Evolutionary conservation across 2,797 vertebrate genomes (phyloP).

Genomic region (Monodelphis domestica): DNA sequence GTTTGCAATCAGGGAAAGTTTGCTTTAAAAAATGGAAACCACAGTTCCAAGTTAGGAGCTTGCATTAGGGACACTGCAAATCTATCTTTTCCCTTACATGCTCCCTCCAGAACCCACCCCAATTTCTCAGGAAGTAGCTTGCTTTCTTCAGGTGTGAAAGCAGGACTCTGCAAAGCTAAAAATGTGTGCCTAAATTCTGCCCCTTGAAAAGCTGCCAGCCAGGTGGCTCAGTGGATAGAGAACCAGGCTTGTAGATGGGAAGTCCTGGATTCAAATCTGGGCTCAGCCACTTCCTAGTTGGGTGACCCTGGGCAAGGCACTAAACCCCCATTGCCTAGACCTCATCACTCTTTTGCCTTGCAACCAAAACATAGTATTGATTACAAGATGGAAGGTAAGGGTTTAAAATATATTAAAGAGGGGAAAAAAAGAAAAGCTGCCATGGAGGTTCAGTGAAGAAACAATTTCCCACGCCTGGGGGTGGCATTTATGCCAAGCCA

Average conservation of each 20-base stretch:
- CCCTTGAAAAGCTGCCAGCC: slow-evolving; percentile 29
- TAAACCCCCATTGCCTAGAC: too few relatives aligned
- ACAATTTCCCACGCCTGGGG: neutral
- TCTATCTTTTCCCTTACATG: neutral
- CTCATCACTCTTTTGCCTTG: too few relatives aligned
- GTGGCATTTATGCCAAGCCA: slow-evolving; percentile 14
- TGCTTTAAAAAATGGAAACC: neutral
- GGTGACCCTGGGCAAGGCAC: too few relatives aligned
- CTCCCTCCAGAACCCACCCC: neutral
- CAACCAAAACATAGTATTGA: too few relatives aligned
- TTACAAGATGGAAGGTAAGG: too few relatives aligned
- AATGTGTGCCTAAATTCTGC: slow-evolving; percentile 30
- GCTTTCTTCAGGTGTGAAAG: slow-evolving; percentile 30
- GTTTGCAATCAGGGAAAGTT: neutral
- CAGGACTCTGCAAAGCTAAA: neutral
- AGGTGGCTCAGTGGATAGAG: too few relatives aligned
- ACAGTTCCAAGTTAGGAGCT: neutral
- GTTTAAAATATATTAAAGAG: too few relatives aligned
- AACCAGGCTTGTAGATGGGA: too few relatives aligned
- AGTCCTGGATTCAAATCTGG: too few relatives aligned
- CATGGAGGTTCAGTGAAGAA: slow-evolving; percentile 15
- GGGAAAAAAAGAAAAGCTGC: slow-evolving; percentile 30
- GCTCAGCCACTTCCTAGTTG: too few relatives aligned
- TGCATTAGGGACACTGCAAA: neutral
- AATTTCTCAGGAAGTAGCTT: slow-evolving; percentile 40